These are phyloP conservation scores for Adelphocoris suturalis DNA, from an alignment of 2,888 invertebrate species.

Conservation along the genomic window DNA sequence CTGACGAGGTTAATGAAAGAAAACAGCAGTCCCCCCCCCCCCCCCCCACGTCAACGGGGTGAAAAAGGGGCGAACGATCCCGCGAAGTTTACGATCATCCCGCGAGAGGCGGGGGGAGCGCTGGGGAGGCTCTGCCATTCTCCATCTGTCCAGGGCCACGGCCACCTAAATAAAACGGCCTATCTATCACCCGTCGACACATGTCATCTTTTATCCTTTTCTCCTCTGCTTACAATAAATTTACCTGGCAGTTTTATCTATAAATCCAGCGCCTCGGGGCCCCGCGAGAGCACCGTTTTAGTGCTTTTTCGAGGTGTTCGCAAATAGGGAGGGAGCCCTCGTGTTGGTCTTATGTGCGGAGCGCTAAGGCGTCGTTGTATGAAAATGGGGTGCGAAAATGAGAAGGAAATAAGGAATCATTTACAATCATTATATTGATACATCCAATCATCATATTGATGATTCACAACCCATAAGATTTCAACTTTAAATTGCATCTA, in stretches of 20 bases:
- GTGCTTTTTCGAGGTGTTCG: slow-evolving; percentile 34
- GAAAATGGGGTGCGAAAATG: slow-evolving; percentile 13
- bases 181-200: slow-evolving; percentile 66
- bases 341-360: not conserved
- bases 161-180: slow-evolving; percentile 58
- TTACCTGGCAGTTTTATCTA: slow-evolving; percentile 58
- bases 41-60: slow-evolving; percentile 24
- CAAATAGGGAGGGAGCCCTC: not conserved
- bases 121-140: not conserved
- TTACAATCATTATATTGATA: too few relatives aligned
- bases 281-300: not conserved
- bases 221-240: slow-evolving; percentile 24
- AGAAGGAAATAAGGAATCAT: too few relatives aligned
- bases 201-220: slow-evolving; percentile 60
- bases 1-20: slow-evolving; percentile 39
- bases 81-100: not conserved
- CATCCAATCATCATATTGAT: too few relatives aligned
- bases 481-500: not conserved
- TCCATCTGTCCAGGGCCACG: not conserved
- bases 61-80: slow-evolving; percentile 7
- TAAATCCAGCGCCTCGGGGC: slow-evolving; percentile 15
- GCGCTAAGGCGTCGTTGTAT: not conserved
- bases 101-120: not conserved
- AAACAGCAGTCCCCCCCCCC: slow-evolving; percentile 42
- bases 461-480: not conserved